Base-by-base conservation (phyloP, 2,113 vertebrate species). In the Microtus pennsylvanicus region DNA sequence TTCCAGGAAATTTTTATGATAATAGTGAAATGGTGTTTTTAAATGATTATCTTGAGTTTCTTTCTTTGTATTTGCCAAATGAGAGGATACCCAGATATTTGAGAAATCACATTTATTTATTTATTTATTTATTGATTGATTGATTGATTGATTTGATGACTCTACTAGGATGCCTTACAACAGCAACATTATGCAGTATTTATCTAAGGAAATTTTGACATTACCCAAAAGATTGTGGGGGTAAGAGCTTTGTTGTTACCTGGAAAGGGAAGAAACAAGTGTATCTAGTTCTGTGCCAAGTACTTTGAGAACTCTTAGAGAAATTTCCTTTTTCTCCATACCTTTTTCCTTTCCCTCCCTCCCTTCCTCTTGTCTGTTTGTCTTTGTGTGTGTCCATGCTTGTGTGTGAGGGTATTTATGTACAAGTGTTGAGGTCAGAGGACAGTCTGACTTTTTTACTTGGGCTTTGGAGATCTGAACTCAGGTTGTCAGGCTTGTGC, bases 151-250 rank as follows among this genome's bases (percentile, higher is more conserved):
- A 21, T 95, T 94, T 58, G 85, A n/a, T 86, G 65, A 94, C n/a
- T 85, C 42, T 76, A 88, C n/a, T 76, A 88, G 67, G 61, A 94
- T 16, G 77, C 21, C 28, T 58, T 82, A 12, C 76, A 72, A 90
- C 61, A 50, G 28, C 28, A 75, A 65, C 33, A 76, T 69, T 94
- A 30, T 82, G n/a, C 33, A 72, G 12, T 93, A 89, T 74, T 55
- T 87, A 91, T 65, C 33, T 87, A 88, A 69, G 92, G 67, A 91
- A 88, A 76, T 89, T 91, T 86, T 93, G 77, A 88, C 78, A 92
- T 80, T 90, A 63, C 58, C 91, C 28, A 47, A 76, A 58, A 93
- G 22, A 72, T 78, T 74, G 28, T 55, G 90, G 88, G 90, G 86
- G 6, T 75, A 67, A 42, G 77, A 82, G 17, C 35, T 92, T 76